Percentiles rank a stretch among this genome's conserved stretches.
Conservation (phyloP, 2,888 invertebrate genomes). For the Polyploca ridens region DNA sequence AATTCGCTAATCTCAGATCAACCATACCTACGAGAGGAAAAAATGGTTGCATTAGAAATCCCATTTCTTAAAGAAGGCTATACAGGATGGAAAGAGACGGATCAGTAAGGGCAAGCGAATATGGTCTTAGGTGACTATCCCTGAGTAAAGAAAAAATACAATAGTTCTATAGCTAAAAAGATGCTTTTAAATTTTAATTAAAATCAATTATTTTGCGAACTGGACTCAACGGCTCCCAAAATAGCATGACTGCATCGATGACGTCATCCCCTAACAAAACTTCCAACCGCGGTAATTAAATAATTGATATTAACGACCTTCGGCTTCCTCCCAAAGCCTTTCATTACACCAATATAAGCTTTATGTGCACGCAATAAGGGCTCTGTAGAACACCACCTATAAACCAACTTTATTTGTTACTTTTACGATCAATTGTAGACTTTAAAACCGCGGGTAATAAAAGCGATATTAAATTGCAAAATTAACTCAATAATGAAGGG, state of each 20-base stretch:
- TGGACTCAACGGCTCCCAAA: not conserved
- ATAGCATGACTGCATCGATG: not conserved
- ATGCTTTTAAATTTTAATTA: not conserved
- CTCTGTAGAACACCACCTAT: not conserved
- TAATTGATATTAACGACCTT: constrained; percentile 10
- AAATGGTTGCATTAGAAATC: no score
- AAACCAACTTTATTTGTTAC: not conserved
- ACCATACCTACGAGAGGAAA: no score
- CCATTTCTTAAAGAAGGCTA: no score
- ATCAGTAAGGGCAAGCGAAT: no score
- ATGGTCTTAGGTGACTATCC: no score
- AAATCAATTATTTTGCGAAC: not conserved
- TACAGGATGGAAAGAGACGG: no score
- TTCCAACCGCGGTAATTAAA: constrained; percentile 6
- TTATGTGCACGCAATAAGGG: constrained; percentile 11
- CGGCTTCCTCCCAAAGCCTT: not conserved
- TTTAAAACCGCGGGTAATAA: not conserved
- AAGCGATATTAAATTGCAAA: constrained; percentile 1
- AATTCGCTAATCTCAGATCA: no score
- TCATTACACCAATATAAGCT: constrained; percentile 9
- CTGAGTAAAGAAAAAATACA: no score
- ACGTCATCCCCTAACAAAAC: not conserved
- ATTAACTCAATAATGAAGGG: constrained; percentile 2
- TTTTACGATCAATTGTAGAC: constrained; percentile 8
- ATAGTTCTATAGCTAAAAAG: no score